Base-by-base conservation (phyloP, 2,797 vertebrate genomes). In the Craterocephalus amniculus region DNA sequence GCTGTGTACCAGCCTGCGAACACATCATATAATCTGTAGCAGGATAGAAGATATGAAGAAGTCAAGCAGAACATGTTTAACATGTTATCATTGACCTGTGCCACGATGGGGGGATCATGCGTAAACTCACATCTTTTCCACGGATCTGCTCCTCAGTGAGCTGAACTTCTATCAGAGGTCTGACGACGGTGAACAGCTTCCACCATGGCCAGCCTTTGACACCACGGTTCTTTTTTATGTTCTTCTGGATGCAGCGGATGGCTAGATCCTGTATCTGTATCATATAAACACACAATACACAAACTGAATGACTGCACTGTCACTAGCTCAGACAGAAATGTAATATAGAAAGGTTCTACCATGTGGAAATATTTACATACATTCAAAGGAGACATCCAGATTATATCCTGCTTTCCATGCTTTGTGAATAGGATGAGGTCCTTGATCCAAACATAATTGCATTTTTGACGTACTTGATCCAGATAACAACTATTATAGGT, bases 141-240 rank as follows among this genome's bases (percentile, higher is more conserved):
- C 96, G 94, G 85, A 98, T 97, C 94, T 99, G 97, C 67, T 99
- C 97, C 87, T 99, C 98, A 0, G 96, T 97, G 67, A 99, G 95
- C 89, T 98, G 97, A 65, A 98, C 96, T 86, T 98, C 94, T 2
- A 99, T 97, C 69, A 99, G 95, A 27, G 98, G 97, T 62, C 96
- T 92, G 52, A 99, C 98, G 0, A 96, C 97, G 60, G 97, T 99
- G 82, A 99, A 97, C 52, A 99, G 92, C 76, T 96, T 98, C 98
- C 98, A 99, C 98, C 97, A 99, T 1, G 95, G 95, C 98, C 97
- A 99, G 76, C 55, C 93, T 88, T 98, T 98, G 59, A 99, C 97
- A 0, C 97, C 96, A n/a, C 95, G 94, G 86, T 98, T 99, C 94
- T 98, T 98, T 92, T 97, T 87, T 3, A 91, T 92, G 78, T 92